Conservation (phyloP, 2,113 vertebrate species). For the Pachyramphus minor region DNA sequence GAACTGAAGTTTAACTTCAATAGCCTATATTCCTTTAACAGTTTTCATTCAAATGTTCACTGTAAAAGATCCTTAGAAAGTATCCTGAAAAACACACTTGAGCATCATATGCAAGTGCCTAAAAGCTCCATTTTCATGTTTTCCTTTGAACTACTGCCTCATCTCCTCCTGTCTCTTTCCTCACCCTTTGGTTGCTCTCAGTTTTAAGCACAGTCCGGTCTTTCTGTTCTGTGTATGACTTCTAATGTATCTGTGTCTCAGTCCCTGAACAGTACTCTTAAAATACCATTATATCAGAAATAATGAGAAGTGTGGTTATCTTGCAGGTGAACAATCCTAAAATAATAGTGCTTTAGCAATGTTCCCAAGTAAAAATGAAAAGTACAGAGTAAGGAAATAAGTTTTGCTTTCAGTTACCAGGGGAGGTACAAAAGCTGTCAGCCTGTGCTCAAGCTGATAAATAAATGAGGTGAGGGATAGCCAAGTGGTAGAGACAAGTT, state of each 20-base stretch:
- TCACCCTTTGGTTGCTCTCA: background rate
- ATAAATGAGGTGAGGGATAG: rapidly evolving
- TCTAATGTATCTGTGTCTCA: background rate
- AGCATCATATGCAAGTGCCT: background rate
- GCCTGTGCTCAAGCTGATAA: background rate
- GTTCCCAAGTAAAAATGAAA: background rate
- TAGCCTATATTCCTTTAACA: background rate
- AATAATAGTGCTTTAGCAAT: background rate
- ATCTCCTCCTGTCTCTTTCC: background rate
- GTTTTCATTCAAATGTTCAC: background rate
- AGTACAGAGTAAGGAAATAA: background rate
- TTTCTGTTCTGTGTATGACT: background rate
- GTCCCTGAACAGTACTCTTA: background rate
- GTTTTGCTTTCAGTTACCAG: background rate
- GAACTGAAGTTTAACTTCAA: background rate
- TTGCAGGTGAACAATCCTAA: background rate
- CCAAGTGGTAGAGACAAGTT: background rate
- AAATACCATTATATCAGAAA: background rate
- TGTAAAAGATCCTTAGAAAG: background rate
- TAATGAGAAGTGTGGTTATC: background rate
- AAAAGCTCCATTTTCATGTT: background rate
- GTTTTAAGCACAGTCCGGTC: background rate
- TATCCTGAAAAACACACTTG: background rate
- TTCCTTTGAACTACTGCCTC: background rate
- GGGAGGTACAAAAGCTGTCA: background rate